Conservation (phyloP, 2,888 invertebrate species). For the Odontomyia ornata region DNA sequence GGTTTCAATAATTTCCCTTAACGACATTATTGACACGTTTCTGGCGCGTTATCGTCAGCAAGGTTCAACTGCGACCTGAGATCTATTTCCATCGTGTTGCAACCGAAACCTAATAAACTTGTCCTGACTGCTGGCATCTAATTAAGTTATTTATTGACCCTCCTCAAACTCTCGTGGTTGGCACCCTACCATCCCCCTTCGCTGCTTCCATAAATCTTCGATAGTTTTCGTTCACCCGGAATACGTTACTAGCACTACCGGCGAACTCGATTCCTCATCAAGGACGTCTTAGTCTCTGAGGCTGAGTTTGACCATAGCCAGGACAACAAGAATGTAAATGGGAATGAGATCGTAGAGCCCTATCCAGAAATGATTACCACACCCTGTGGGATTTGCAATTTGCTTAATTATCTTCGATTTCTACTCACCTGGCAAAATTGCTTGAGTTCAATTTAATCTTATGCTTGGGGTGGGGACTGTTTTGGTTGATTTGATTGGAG, state of each 20-base stretch:
- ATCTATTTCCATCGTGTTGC: neutral
- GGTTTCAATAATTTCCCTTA: slow-evolving; percentile 1
- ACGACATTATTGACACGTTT: slow-evolving; percentile 27
- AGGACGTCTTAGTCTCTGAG: neutral
- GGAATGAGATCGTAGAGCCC: slow-evolving; percentile 8
- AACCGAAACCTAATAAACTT: slow-evolving; percentile 31
- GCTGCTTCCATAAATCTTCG: neutral
- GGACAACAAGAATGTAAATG: neutral
- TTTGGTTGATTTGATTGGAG: neutral
- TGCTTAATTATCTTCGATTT: slow-evolving; percentile 48
- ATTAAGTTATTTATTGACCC: slow-evolving; percentile 36
- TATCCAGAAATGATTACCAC: slow-evolving; percentile 34
- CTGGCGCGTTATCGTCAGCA: neutral
- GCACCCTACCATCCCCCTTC: neutral
- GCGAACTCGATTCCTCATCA: too few species aligned
- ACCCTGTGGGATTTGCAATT: slow-evolving; percentile 43
- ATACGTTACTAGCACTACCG: too few species aligned
- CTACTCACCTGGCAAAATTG: slow-evolving; percentile 38
- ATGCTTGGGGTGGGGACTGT: neutral
- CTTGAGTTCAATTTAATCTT: slow-evolving; percentile 9
- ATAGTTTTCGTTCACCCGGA: too few species aligned
- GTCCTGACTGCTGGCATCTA: slow-evolving; percentile 22
- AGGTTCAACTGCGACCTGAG: neutral
- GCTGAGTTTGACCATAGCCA: neutral
- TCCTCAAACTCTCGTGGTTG: neutral